Evolutionary conservation across 2,113 vertebrate species (phyloP), one percentile per base, ranked within the genome.

Genomic region (Apteryx mantelli): DNA sequence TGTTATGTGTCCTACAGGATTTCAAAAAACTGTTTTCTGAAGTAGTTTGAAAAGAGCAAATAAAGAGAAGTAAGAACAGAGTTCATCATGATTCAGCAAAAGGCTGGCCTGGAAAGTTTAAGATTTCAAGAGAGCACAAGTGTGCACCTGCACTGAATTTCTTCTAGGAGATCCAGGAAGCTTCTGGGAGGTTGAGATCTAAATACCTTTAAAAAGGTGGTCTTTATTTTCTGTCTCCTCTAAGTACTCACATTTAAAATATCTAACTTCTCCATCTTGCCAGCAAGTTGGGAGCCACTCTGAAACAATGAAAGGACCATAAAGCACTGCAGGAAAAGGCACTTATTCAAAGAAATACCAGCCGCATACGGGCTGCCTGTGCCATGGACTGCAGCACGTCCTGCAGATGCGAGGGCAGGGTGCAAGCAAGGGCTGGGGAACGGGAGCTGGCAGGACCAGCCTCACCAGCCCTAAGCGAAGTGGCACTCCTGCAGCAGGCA

Each of bases 71-170:
- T 30, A 61, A 63, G 30, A 82, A 24, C 17, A 69, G 55, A 52
- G 15, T 55, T 88, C 52, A 32, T 60, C 46, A 8, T 16, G 28
- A 16, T 11, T 93, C 32, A 82, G 46, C 61, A 76, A 38, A 66
- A 68, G 48, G 9, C 79, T 60, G 34, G 9, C 7, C 2, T 6
- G 36, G 26, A 82, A 7, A 22, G 30, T 3, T 12, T 52, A 40
- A 75, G 22, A 18, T 34, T 68, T 78, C 0, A 0, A 50, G 11
- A 53, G 40, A 55, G 20, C 2, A 15, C 22, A 1, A 1, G 4
- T 40, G 14, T 89, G 26, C 20, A 36, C 50, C 2, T 0, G 20
- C 20, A 36, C 40, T 58, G 22, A 3, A 50, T 28, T 46, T 12
- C 9, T 88, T 24, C 63, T 16, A 3, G 0, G 1, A 52, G 24